Conservation (phyloP, 35 echinoderm and acorn worm genomes). For the Nesometra sesokonis region DNA sequence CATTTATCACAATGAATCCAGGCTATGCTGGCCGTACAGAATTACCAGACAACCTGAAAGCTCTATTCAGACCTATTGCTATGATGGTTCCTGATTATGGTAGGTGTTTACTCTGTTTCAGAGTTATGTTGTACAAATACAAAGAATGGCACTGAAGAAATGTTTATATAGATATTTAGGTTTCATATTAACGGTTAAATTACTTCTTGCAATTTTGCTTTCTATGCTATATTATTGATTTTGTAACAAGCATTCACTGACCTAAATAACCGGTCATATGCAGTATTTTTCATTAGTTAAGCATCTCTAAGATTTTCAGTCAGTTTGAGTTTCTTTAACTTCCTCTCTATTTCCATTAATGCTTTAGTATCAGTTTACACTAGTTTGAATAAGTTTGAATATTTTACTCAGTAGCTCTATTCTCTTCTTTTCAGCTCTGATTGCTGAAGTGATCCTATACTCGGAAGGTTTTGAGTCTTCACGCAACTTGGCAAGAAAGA, state of each 20-base stretch:
- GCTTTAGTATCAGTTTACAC: too few relatives aligned
- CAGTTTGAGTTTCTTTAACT: background rate
- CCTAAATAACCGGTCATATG: too few relatives aligned
- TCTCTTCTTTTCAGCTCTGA: constrained; percentile 54
- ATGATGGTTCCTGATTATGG: constrained; percentile 99
- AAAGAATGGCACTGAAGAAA: too few relatives aligned
- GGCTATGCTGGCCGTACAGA: constrained; percentile 93
- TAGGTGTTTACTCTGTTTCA: background rate
- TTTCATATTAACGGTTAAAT: too few relatives aligned
- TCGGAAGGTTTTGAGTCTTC: constrained; percentile 88
- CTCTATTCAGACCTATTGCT: constrained; percentile 84
- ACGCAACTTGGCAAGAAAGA: constrained; percentile 77
- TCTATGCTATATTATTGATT: too few relatives aligned
- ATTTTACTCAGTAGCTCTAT: too few relatives aligned
- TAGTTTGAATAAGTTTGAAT: too few relatives aligned
- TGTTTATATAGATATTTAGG: too few relatives aligned
- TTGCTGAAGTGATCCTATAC: constrained; percentile 92
- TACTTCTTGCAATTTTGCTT: too few relatives aligned
- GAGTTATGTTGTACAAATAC: background rate
- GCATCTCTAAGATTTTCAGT: too few relatives aligned
- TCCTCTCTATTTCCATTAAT: background rate
- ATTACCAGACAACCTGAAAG: constrained; percentile 91
- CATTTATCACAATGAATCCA: constrained; percentile 98
- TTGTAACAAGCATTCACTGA: too few relatives aligned
- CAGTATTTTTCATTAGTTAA: too few relatives aligned